A percentile compares a stretch with the other conserved stretches of the same genome.
phyloP scores from a whole-genome alignment of 2,113 vertebrate species.

The Xerus inauris region DNA sequence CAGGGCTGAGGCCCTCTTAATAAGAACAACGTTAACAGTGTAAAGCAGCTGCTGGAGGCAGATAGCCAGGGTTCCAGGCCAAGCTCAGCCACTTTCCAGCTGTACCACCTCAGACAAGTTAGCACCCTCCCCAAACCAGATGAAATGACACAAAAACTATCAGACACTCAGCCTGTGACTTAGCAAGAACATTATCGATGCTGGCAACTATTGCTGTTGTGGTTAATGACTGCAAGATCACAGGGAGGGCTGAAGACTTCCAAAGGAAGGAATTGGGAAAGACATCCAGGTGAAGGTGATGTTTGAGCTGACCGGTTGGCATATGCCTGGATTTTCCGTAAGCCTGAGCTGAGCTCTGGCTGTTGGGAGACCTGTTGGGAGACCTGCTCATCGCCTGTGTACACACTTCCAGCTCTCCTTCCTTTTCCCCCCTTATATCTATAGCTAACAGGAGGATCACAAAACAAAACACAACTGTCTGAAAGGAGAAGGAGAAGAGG shows the following conservation, averaged over 20 bases:
- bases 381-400: not conserved
- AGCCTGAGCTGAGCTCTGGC: not conserved
- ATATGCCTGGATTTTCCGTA: accelerated
- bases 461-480: not conserved
- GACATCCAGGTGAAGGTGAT: not conserved
- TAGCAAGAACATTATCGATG: not conserved
- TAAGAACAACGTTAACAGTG: not conserved
- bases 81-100: not conserved
- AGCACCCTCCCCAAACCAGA: not conserved
- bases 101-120: not conserved
- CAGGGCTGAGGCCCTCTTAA: not conserved
- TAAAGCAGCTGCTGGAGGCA: not conserved
- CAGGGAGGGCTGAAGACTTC: not conserved
- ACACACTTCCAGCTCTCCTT: not conserved
- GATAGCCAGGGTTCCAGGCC: not conserved
- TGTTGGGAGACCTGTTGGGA: not conserved
- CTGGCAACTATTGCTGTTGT: not conserved
- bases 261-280: not conserved
- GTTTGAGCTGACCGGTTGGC: not conserved
- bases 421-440: not conserved
- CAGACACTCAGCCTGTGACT: not conserved
- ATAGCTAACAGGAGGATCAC: not conserved
- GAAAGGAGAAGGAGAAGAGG: not conserved
- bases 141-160: not conserved
- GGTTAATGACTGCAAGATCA: not conserved